Evolutionary conservation across 1,140 invertebrate species (phyloP).

Genomic region (Conus ventricosus): DNA sequence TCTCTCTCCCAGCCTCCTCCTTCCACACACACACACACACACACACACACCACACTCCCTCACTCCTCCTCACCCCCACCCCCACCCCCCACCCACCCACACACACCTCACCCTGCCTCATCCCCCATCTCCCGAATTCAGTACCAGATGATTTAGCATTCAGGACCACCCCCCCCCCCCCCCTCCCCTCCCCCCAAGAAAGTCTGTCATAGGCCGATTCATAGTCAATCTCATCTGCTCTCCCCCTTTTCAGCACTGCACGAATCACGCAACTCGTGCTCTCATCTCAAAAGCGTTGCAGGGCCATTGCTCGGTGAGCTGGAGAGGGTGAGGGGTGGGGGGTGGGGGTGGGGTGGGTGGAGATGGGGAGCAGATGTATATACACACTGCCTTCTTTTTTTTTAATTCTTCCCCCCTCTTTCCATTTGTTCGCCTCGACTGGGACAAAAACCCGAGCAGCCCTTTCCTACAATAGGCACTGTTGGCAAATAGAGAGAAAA

Average conservation of each 20-base stretch:
- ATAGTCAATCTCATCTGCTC: conserved; percentile 2
- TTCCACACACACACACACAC: not conserved
- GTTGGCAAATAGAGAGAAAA: conserved; percentile 33
- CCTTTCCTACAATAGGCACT: conserved; percentile 17
- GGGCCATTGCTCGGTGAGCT: no score
- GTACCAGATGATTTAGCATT: conserved; percentile 9
- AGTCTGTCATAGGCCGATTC: not conserved
- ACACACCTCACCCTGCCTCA: no score
- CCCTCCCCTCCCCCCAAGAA: not conserved
- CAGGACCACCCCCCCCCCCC: not conserved
- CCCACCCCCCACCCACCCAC: not conserved
- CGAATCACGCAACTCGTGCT: not conserved
- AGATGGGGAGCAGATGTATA: no score
- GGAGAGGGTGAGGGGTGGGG: no score
- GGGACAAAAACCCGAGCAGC: not conserved
- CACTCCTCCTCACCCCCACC: no score
- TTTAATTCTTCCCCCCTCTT: not conserved
- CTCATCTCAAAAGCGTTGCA: not conserved
- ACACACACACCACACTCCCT: not conserved
- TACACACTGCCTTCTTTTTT: not conserved
- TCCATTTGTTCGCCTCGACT: not conserved
- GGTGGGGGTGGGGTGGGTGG: no score
- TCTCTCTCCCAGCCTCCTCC: not conserved
- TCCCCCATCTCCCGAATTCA: no score
- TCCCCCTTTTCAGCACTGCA: not conserved